Conservation (phyloP, 2,113 vertebrate species). For the Gopherus evgoodei region DNA sequence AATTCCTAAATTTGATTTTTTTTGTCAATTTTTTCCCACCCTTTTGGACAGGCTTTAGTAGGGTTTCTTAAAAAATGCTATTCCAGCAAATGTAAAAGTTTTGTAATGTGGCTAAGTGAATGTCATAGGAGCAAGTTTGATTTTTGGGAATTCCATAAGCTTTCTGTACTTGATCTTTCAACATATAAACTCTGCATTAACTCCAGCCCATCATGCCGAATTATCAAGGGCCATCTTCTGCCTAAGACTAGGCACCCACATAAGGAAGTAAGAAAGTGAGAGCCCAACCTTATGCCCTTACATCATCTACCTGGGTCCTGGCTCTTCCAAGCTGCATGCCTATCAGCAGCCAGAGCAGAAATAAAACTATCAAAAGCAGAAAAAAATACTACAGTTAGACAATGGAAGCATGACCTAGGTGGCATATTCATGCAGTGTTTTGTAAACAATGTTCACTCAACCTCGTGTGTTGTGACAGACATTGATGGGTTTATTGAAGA, state of each 20-base stretch:
- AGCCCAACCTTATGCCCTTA: not conserved
- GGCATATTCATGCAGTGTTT: not conserved
- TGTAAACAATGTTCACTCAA: not conserved
- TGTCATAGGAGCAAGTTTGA: not conserved
- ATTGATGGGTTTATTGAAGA: not conserved
- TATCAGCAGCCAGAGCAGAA: not conserved
- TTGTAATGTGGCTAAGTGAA: not conserved
- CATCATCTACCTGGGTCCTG: not conserved
- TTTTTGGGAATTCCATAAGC: not conserved
- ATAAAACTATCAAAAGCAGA: not conserved
- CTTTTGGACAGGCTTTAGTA: not conserved
- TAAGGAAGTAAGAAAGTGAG: not conserved
- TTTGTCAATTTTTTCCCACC: not conserved
- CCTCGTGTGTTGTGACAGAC: not conserved
- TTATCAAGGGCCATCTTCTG: not conserved
- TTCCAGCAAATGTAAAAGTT: not conserved
- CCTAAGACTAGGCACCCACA: not conserved
- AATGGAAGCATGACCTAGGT: not conserved
- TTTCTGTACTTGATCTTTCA: not conserved
- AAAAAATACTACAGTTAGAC: not conserved
- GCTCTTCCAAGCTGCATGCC: not conserved
- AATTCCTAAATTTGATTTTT: not conserved
- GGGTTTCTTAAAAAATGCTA: not conserved
- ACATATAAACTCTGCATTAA: not conserved
- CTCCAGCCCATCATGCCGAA: not conserved